Evolutionary conservation across 2,888 invertebrate species (phyloP).

Genomic region (Pteria penguin): DNA sequence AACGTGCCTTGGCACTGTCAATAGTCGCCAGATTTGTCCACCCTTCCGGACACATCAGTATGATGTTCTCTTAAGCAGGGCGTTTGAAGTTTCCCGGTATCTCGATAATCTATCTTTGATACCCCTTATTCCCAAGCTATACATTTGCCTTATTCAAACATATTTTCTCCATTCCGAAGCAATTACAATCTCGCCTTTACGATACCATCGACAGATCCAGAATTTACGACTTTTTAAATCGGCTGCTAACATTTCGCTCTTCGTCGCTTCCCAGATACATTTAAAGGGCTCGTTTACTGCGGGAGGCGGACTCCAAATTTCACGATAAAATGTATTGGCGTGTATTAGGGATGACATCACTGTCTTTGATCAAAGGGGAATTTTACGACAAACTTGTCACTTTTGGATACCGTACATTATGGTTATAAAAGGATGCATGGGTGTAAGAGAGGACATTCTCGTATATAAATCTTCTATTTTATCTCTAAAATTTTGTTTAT

Average conservation of each 20-base stretch:
- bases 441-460: neutral
- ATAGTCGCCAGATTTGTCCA: too few species aligned
- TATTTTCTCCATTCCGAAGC: conserved; percentile 37
- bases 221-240: conserved; percentile 33
- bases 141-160: conserved; percentile 34
- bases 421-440: conserved; percentile 1
- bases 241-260: conserved; percentile 23
- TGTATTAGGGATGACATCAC: neutral
- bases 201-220: conserved; percentile 34
- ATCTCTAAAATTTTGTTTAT: neutral
- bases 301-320: conserved; percentile 8
- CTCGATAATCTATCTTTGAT: conserved; percentile 34
- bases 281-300: conserved; percentile 12
- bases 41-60: too few species aligned
- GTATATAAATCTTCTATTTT: neutral
- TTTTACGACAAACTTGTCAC: conserved; percentile 7
- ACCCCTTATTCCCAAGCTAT: conserved; percentile 25
- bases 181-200: conserved; percentile 24
- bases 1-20: too few species aligned
- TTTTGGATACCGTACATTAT: neutral
- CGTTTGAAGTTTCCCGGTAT: conserved; percentile 22
- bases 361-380: conserved; percentile 4
- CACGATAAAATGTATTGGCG: conserved; percentile 15
- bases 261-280: conserved; percentile 12
- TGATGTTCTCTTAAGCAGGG: too few species aligned